Percentiles rank a stretch among this genome's conserved stretches.
These are phyloP conservation scores for Acyrthosiphon pisum DNA, from an alignment of 1,140 invertebrate genomes.

Conservation along the genomic window DNA sequence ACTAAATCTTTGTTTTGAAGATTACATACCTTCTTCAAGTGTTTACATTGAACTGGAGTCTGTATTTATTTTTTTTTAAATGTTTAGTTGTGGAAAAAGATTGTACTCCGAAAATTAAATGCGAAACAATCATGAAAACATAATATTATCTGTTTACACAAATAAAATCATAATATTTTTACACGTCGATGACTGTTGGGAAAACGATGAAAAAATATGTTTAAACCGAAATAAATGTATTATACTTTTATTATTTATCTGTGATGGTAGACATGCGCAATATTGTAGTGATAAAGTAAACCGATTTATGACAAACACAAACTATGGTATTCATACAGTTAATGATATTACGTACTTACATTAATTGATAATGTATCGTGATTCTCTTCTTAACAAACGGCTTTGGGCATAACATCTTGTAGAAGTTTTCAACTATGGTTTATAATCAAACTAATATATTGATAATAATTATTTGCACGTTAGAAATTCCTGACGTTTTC, in stretches of 20 bases:
- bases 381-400: neutral
- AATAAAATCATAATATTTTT: no score
- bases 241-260: neutral
- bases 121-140: neutral
- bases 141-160: neutral
- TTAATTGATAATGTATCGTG: neutral
- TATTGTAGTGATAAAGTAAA: neutral
- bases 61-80: neutral
- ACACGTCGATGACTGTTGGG: neutral
- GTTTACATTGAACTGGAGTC: neutral
- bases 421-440: constrained; percentile 3
- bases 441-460: constrained; percentile 26
- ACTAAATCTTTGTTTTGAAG: neutral
- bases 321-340: neutral
- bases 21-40: neutral
- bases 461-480: neutral
- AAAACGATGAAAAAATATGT: neutral
- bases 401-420: neutral
- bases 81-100: neutral
- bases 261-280: neutral
- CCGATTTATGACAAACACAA: neutral
- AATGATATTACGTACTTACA: neutral
- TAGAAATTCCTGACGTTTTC: neutral
- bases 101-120: neutral
- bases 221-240: neutral